These are phyloP conservation scores for Clarias macrocephalus DNA, from an alignment of 2,113 vertebrate genomes.

Conservation along the genomic window DNA sequence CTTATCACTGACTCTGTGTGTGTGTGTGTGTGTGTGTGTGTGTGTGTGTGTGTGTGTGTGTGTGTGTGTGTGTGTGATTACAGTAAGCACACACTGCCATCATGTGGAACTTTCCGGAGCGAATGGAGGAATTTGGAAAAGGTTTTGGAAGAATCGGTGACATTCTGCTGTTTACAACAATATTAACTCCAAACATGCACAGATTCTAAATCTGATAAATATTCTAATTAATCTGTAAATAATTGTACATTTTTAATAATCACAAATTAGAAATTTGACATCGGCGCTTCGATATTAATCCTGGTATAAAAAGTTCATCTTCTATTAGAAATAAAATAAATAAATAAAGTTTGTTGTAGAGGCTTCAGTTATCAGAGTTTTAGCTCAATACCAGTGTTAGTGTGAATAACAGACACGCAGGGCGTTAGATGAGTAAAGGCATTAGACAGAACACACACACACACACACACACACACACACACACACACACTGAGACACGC, in stretches of 20 bases:
- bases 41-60: conserved; percentile 9
- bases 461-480: no score
- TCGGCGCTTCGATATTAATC: no score
- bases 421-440: no score
- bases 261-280: no score
- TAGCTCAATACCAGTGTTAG: not conserved
- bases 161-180: not conserved
- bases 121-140: not conserved
- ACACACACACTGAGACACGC: no score
- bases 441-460: no score
- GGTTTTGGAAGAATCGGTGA: not conserved
- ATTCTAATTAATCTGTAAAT: not conserved
- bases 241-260: not conserved
- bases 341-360: not conserved
- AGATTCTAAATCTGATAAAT: no score
- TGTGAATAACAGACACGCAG: no score
- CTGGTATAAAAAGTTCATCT: not conserved
- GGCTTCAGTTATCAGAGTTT: not conserved
- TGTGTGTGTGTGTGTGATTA: not conserved
- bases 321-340: not conserved
- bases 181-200: not conserved
- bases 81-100: not conserved
- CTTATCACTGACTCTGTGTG: not conserved
- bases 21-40: not conserved
- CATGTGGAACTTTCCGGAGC: not conserved